These are phyloP conservation scores for Urechis unicinctus DNA, from an alignment of 2,888 invertebrate species.

Conservation along the genomic window DNA sequence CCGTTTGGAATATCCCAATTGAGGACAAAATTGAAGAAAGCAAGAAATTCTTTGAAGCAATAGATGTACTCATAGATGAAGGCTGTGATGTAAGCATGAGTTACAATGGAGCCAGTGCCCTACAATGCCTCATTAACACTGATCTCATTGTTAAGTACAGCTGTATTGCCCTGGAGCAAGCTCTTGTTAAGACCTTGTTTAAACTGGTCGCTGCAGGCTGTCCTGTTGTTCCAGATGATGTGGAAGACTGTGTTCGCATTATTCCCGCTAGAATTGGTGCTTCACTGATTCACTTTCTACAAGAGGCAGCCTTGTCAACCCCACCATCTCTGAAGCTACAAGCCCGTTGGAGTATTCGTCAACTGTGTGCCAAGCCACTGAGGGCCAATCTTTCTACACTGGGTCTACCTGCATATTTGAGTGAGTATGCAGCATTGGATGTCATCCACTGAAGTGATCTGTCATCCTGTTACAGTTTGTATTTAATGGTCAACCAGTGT, in stretches of 20 bases:
- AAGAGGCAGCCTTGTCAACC: not conserved
- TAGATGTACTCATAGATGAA: constrained; percentile 1
- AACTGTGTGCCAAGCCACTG: constrained; percentile 3
- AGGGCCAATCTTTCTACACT: not conserved
- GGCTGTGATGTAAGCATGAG: not conserved
- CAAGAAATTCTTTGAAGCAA: constrained; percentile 2
- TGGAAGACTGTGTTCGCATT: not conserved
- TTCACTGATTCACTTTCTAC: not conserved
- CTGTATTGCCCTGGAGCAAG: not conserved
- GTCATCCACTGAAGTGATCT: too few relatives aligned
- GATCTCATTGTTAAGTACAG: not conserved
- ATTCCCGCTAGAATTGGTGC: not conserved
- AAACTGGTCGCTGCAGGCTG: constrained; percentile 4
- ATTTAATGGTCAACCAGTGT: too few relatives aligned
- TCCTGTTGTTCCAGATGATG: not conserved
- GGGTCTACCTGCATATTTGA: constrained; percentile 2
- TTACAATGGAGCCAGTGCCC: not conserved
- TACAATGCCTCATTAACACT: not conserved
- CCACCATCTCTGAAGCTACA: constrained; percentile 6
- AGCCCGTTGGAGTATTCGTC: constrained; percentile 2
- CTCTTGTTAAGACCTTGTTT: not conserved
- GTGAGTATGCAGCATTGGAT: too few relatives aligned
- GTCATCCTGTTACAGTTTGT: too few relatives aligned
- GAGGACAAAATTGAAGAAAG: constrained; percentile 4
- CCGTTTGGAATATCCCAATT: constrained; percentile 1